Percentiles rank a stretch among this genome's conserved stretches.
These are phyloP conservation scores for Leptinotarsa tumamoca DNA, from an alignment of 2,888 invertebrate genomes.

Conservation along the genomic window DNA sequence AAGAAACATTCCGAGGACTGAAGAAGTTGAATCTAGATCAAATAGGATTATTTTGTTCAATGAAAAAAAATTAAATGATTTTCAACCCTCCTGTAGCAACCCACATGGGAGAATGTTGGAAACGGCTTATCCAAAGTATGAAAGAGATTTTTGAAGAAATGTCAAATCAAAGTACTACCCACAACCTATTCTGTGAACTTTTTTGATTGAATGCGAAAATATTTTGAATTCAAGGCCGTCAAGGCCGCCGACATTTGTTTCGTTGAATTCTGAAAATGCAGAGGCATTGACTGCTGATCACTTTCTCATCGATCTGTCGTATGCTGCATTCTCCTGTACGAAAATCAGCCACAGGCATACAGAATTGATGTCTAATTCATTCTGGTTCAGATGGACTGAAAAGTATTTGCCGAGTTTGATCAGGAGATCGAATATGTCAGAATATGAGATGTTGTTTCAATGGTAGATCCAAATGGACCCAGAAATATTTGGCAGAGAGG, in stretches of 20 bases:
- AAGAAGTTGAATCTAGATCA: not conserved
- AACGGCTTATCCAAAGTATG: not conserved
- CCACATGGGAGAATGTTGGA: slow-evolving; percentile 2
- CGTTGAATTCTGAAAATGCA: not conserved
- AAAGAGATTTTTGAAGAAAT: not conserved
- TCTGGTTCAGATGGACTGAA: too few species aligned
- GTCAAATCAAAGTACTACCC: not conserved
- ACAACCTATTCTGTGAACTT: not conserved
- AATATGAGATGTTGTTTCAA: too few species aligned
- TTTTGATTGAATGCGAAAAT: not conserved
- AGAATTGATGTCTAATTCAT: too few species aligned
- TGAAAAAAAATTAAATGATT: not conserved
- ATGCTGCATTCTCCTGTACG: too few species aligned
- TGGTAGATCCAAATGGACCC: too few species aligned
- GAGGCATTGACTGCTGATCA: not conserved
- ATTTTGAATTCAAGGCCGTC: not conserved
- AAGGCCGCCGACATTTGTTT: not conserved
- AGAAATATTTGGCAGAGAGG: too few species aligned
- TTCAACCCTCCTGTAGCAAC: not conserved
- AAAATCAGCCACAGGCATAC: too few species aligned
- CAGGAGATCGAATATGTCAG: too few species aligned
- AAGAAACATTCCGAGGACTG: not conserved
- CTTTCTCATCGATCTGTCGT: too few species aligned
- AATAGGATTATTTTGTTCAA: not conserved
- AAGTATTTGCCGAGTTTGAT: too few species aligned